Conservation (phyloP, 1,140 invertebrate species). For the Aphis gossypii region DNA sequence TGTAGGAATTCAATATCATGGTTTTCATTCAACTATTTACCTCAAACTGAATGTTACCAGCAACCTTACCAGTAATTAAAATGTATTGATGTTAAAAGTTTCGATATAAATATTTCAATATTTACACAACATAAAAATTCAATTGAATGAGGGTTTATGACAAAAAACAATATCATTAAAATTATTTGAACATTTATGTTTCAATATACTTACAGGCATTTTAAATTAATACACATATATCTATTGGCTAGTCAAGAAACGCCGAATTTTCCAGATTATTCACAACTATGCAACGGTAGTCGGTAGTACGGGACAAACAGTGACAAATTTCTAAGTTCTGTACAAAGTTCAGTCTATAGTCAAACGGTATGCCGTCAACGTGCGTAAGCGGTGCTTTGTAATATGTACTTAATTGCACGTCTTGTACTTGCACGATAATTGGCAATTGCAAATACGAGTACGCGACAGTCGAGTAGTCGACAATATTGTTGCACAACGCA, state of each 20-base stretch:
- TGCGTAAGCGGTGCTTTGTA: background rate
- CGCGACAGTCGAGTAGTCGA: too few relatives aligned
- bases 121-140: background rate
- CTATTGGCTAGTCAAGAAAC: background rate
- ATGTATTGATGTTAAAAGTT: background rate
- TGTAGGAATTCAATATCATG: background rate
- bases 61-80: background rate
- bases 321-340: background rate
- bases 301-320: background rate
- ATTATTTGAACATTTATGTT: background rate
- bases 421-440: too few relatives aligned
- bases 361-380: background rate
- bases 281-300: background rate
- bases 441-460: too few relatives aligned
- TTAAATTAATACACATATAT: slow-evolving; percentile 8
- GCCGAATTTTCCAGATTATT: background rate
- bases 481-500: too few relatives aligned
- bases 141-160: background rate
- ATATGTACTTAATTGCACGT: background rate
- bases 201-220: slow-evolving; percentile 48
- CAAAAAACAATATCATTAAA: background rate
- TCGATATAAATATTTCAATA: background rate
- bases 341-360: background rate
- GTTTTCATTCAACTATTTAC: background rate
- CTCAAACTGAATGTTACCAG: background rate